Base-by-base conservation (phyloP, 2,113 vertebrate species). In the Onychostruthus taczanowskii region DNA sequence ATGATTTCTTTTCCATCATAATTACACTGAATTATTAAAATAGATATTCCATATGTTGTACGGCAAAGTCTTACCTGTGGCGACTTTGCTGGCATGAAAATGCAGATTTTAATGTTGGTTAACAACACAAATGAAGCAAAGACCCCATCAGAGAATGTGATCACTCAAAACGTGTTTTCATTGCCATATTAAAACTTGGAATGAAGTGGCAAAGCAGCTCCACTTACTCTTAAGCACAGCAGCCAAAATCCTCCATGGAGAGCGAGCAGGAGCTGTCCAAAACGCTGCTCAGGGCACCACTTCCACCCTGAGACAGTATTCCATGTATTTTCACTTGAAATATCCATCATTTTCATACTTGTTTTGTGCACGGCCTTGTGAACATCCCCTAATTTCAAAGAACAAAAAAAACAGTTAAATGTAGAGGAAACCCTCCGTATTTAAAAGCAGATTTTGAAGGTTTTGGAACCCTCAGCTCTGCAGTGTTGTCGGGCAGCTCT, bases 371-470 rank as follows among this genome's bases (percentile, higher is more conserved):
- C 4, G 9, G 53, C 17, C 44, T 27, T 16, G 13, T 39, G 27
- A 63, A 66, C 4, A 14, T 20, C 28, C 16, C 50, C 21, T 82
- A 10, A 50, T 35, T 81, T 35, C n/a, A 87, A 67, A 66, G 31
- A 4, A 58, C 66, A 72, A 64, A 23, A 26, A 72, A 26, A 6
- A 2, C 22, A 19, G 52, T n/a, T 46, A 35, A 23, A 55, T 72
- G 61, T 24, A 22, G 10, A 44, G n/a, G 4, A 23, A 35, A 68
- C 16, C 0, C 7, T 1, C 19, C 31, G 5, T 46, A 4, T 8
- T 35, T 33, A 41, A 9, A 31, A 5, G 22, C 1, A 69, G 7
- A 26, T 72, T 33, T 33, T 55, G 13, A 64, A 66, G 18, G 4
- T 70, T 68, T 64, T 28, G 31, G 19, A 58, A 5, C 4, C 17